These are phyloP conservation scores for Pluvianellus socialis DNA, from an alignment of 2,113 vertebrate species.

Conservation along the genomic window DNA sequence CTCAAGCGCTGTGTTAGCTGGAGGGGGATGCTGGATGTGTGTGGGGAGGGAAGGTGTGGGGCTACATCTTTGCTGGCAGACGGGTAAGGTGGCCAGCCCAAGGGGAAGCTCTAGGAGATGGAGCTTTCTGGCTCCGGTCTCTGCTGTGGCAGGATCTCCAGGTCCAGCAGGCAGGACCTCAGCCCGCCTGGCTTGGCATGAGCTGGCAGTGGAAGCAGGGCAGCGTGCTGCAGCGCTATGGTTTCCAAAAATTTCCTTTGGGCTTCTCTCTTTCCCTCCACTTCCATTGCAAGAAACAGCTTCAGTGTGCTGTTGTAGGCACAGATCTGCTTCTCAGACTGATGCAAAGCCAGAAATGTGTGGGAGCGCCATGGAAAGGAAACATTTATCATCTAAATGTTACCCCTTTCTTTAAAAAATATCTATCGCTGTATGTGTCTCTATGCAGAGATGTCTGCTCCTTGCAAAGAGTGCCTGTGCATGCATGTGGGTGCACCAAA, in stretches of 20 bases:
- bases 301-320: neutral
- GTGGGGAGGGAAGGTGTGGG: neutral
- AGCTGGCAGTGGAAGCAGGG: neutral
- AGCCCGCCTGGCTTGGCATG: neutral
- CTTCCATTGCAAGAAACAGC: neutral
- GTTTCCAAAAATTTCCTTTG: neutral
- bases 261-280: neutral
- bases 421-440: neutral
- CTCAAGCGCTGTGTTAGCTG: neutral
- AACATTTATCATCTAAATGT: neutral
- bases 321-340: neutral
- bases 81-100: neutral
- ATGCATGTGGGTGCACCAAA: neutral
- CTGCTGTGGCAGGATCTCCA: neutral
- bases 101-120: neutral
- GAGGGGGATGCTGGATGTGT: neutral
- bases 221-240: neutral
- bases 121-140: neutral
- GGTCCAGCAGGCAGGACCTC: neutral
- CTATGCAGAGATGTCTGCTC: neutral
- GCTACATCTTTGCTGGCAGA: rapidly evolving
- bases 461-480: neutral
- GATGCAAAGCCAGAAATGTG: neutral
- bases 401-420: neutral
- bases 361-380: neutral